Percentiles rank a stretch among this genome's conserved stretches.
Conservation (phyloP, 2,113 vertebrate species). For the Aleadryas rufinucha region DNA sequence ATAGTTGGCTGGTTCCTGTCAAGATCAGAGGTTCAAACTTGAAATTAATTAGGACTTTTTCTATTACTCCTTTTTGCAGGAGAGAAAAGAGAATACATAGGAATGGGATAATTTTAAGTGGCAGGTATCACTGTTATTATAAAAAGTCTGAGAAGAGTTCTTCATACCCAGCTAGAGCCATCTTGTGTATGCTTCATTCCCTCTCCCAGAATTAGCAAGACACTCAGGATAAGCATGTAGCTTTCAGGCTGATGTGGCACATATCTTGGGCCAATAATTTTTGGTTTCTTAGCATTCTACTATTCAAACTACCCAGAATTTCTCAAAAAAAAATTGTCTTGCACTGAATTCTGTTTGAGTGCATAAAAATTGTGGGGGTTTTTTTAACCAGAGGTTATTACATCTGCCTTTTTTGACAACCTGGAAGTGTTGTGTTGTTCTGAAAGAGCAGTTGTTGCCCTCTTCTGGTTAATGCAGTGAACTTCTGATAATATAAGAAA, state of each 20-base stretch:
- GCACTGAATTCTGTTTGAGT: neutral
- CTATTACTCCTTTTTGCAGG: neutral
- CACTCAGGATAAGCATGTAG: neutral
- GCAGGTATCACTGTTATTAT: neutral
- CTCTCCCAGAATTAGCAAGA: neutral
- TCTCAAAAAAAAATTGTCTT: neutral
- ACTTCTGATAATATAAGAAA: neutral
- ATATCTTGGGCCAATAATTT: neutral
- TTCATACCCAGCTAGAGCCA: neutral
- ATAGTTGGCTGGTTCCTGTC: neutral
- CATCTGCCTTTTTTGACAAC: neutral
- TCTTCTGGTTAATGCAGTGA: constrained; percentile 12
- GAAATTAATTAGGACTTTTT: neutral
- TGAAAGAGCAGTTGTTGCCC: constrained; percentile 1
- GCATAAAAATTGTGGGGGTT: neutral
- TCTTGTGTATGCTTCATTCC: neutral
- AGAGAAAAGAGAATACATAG: neutral
- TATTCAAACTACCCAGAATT: neutral
- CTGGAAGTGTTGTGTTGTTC: neutral
- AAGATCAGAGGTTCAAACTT: neutral
- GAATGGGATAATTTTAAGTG: neutral
- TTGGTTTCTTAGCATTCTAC: neutral
- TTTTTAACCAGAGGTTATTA: neutral
- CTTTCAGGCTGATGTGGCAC: neutral
- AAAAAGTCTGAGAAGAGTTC: neutral